Evolutionary conservation across 2,797 vertebrate genomes (phyloP), one percentile per base, ranked within the genome.

Genomic region (Onychomys torridus): DNA sequence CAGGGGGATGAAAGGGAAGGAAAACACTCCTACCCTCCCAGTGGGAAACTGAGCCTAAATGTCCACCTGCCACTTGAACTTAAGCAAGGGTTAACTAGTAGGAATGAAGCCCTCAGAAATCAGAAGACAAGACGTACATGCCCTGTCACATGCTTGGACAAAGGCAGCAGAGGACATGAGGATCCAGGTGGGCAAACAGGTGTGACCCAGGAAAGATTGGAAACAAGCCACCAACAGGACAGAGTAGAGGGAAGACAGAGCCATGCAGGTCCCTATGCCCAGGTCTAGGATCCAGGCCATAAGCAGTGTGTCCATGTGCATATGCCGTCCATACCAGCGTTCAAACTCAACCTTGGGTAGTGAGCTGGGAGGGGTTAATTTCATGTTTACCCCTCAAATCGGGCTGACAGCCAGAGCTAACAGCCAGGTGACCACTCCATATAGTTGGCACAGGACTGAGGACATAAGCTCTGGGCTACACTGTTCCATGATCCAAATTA

Each of bases 341-440:
- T 76, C 65, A 75, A 13, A 27, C 25, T n/a, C 57, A 10, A 32
- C 0, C 7, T 5, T 9, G 65, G 46, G 13, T 5, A 2, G 13
- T 3, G 21, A 55, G 67, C 11, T 25, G 19, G 7, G 55, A 34
- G 46, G 40, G 10, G n/a, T 13, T n/a, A 16, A 43, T 16, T 34
- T n/a, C 37, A 43, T 10, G 55, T 57, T 27, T 21, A 6, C 89
- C 73, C 49, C 43, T 69, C 32, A 37, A 12, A 61, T 4, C 29
- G 34, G 43, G 55, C 84, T 27, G 40, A 3, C 52, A 6, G 57
- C 84, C 82, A 67, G 67, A 1, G 13, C 29, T 2, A 13, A 16
- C 32, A 21, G 5, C 73, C 40, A 86, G 0, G 7, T 0, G 14
- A 0, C 27, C n/a, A 10, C 8, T 21, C 3, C 0, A 32, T 0